Evolutionary conservation across 23 tunicate genomes (phyloP).

Genomic region (Styela plicata): DNA sequence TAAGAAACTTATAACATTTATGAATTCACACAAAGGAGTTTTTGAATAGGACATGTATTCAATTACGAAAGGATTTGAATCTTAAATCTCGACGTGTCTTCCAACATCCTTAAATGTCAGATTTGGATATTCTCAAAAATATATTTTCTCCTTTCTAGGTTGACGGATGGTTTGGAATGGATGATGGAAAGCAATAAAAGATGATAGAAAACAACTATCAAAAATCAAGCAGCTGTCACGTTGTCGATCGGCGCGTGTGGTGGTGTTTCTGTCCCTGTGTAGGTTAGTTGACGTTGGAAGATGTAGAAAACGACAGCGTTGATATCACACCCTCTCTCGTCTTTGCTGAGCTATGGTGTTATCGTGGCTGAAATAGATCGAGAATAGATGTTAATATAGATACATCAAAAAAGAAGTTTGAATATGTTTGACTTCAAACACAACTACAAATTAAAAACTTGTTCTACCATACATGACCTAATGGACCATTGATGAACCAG

Average conservation of each 20-base stretch:
- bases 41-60: background rate
- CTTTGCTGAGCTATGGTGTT: no score
- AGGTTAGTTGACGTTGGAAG: background rate
- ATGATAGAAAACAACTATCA: background rate
- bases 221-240: background rate
- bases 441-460: no score
- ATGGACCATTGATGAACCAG: no score
- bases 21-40: no score
- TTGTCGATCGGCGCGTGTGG: background rate
- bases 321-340: no score
- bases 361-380: no score
- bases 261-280: background rate
- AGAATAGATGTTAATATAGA: no score
- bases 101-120: background rate
- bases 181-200: constrained; percentile 12
- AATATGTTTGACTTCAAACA: no score
- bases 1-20: no score
- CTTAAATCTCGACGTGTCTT: background rate
- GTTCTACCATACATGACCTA: no score
- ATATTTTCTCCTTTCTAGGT: background rate
- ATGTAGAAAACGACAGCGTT: background rate
- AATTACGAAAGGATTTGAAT: background rate
- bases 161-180: constrained; percentile 20
- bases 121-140: background rate
- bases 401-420: no score